Conservation (phyloP, 2,888 invertebrate genomes). For the Aspidapion aeneum region DNA sequence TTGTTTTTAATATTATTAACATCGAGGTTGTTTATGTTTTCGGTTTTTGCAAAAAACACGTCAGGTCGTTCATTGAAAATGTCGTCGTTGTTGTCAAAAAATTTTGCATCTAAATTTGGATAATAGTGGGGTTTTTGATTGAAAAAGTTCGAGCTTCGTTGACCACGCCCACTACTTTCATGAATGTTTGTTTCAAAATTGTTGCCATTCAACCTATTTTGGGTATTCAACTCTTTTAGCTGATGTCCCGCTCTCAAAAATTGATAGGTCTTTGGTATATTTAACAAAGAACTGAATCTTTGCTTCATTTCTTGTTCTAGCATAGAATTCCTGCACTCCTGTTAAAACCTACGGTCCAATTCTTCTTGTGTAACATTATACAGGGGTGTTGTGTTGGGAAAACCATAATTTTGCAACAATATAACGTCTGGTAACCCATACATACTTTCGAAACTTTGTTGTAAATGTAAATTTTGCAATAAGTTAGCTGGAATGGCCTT, state of each 20-base stretch:
- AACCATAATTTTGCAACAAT: conserved; percentile 35
- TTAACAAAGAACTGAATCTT: conserved; percentile 38
- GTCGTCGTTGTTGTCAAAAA: conserved; percentile 23
- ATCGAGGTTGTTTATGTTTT: conserved; percentile 1
- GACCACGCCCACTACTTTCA: conserved; percentile 8
- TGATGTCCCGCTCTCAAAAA: conserved; percentile 17
- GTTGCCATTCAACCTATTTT: conserved; percentile 26
- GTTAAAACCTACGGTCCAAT: conserved; percentile 24
- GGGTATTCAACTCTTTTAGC: conserved; percentile 28
- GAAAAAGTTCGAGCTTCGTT: conserved; percentile 22
- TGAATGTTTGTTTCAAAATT: conserved; percentile 16
- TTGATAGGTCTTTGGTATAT: conserved; percentile 26
- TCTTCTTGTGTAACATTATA: conserved; percentile 22
- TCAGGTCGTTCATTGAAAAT: conserved; percentile 29
- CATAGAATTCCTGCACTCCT: conserved; percentile 32
- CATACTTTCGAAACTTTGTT: conserved; percentile 11
- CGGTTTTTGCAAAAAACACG: conserved; percentile 10
- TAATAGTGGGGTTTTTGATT: conserved; percentile 26
- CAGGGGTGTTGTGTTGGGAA: conserved; percentile 19
- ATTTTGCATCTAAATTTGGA: conserved; percentile 29
- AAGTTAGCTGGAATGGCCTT: conserved; percentile 20
- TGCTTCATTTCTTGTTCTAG: conserved; percentile 37
- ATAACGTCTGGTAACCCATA: conserved; percentile 35
- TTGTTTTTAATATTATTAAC: no score
- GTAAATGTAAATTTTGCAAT: no score